phyloP scores from a whole-genome alignment of 2,797 vertebrate species.

The Cheirogaleus major region DNA sequence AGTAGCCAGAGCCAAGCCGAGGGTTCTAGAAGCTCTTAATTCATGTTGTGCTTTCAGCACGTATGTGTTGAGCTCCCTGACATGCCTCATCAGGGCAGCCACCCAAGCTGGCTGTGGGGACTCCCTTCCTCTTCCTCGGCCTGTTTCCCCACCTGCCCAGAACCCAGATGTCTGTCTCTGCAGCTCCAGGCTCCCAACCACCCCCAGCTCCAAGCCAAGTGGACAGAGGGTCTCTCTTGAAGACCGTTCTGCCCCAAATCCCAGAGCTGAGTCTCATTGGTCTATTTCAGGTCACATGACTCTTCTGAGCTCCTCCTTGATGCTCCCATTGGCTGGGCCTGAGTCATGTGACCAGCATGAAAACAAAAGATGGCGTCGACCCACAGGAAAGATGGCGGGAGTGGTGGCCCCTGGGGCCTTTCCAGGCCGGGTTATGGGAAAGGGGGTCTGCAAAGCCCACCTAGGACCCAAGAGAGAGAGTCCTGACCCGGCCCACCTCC shows the following conservation, averaged over 20 bases:
- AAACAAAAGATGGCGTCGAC: rapidly evolving
- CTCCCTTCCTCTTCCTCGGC: background rate
- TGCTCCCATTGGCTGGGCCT: background rate
- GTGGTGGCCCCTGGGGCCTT: rapidly evolving
- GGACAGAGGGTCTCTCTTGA: no score
- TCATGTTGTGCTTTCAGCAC: background rate
- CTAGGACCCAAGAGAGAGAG: background rate
- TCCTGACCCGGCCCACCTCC: background rate
- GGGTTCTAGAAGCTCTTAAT: background rate
- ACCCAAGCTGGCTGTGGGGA: background rate
- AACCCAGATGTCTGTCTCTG: background rate
- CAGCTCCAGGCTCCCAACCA: no score
- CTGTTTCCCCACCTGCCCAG: background rate
- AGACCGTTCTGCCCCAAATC: rapidly evolving
- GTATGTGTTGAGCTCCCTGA: no score
- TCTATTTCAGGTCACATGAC: background rate
- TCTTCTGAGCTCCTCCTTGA: rapidly evolving
- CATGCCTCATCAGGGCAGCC: background rate
- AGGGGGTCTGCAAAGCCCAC: background rate
- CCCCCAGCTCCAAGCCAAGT: no score
- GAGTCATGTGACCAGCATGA: background rate
- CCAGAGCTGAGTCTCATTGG: background rate
- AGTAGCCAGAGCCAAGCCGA: background rate
- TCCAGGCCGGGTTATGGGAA: rapidly evolving
- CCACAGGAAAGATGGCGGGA: background rate